Conservation (phyloP, 2,113 vertebrate species). For the Phrynosoma platyrhinos region DNA sequence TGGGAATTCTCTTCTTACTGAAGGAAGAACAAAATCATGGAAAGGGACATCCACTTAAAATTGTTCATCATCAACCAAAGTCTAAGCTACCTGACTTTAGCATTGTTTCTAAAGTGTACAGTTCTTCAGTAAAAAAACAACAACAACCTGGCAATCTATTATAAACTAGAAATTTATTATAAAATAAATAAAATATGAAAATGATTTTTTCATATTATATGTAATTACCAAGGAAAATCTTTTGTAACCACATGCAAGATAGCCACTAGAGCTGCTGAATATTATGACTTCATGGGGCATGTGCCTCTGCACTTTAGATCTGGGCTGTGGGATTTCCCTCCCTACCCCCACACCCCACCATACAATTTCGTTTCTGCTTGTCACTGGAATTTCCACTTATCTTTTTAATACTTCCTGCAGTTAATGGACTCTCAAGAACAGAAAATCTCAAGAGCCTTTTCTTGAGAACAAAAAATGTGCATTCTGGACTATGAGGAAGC, state of each 20-base stretch:
- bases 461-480: neutral
- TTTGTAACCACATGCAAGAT: neutral
- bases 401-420: neutral
- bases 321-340: neutral
- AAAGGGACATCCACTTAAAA: neutral
- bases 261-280: neutral
- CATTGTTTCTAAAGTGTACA: neutral
- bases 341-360: no score
- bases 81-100: no score
- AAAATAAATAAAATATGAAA: neutral
- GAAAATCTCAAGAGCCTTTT: neutral
- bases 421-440: neutral
- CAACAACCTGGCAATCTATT: no score
- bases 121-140: neutral
- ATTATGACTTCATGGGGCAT: no score
- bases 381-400: neutral
- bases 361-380: neutral
- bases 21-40: neutral
- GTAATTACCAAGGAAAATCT: neutral
- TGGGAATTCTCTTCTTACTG: neutral
- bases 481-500: neutral
- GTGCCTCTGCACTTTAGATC: no score
- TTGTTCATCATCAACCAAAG: neutral
- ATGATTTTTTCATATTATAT: neutral
- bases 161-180: neutral